Conservation (phyloP, 2,888 invertebrate species). For the Melanophora roralis region DNA sequence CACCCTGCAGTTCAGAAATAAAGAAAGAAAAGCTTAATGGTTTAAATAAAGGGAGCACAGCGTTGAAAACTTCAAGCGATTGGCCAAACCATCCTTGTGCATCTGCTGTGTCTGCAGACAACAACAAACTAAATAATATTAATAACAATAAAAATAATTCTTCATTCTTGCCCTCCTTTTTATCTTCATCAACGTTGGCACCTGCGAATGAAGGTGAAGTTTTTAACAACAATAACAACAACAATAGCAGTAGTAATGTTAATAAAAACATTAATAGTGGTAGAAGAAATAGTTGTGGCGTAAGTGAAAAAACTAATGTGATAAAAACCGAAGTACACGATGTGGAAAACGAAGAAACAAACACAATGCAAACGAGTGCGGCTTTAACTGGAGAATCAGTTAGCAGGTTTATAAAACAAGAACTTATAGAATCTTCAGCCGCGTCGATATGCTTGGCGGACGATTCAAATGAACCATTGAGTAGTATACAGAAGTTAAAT, state of each 20-base stretch:
- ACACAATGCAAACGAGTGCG: slow-evolving; percentile 56
- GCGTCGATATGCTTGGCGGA: slow-evolving; percentile 66
- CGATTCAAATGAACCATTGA: slow-evolving; percentile 73
- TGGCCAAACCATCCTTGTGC: slow-evolving; percentile 63
- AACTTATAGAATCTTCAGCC: slow-evolving; percentile 68
- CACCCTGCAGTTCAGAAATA: slow-evolving; percentile 63
- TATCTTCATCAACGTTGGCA: slow-evolving; percentile 33
- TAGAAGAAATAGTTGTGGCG: slow-evolving; percentile 74
- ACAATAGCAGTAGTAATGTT: slow-evolving; percentile 65
- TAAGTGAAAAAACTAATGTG: slow-evolving; percentile 77
- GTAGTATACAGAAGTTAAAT: slow-evolving; percentile 68
- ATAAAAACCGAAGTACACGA: slow-evolving; percentile 73
- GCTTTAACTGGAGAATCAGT: slow-evolving; percentile 60
- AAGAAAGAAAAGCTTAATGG: slow-evolving; percentile 69
- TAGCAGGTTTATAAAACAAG: slow-evolving; percentile 72
- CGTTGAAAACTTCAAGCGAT: slow-evolving; percentile 15
- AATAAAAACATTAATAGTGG: slow-evolving; percentile 67
- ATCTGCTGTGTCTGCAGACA: slow-evolving; percentile 61
- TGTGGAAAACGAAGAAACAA: slow-evolving; percentile 61
- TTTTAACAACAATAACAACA: slow-evolving; percentile 52
- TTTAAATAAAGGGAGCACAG: slow-evolving; percentile 54
- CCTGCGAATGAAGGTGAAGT: slow-evolving; percentile 12
- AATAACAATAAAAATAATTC: slow-evolving; percentile 67
- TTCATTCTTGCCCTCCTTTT: slow-evolving; percentile 49
- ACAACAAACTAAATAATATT: slow-evolving; percentile 69